A percentile compares a stretch with the other conserved stretches of the same genome.
phyloP scores from a whole-genome alignment of 1,140 invertebrate species.

The Drosophila arizonae region DNA sequence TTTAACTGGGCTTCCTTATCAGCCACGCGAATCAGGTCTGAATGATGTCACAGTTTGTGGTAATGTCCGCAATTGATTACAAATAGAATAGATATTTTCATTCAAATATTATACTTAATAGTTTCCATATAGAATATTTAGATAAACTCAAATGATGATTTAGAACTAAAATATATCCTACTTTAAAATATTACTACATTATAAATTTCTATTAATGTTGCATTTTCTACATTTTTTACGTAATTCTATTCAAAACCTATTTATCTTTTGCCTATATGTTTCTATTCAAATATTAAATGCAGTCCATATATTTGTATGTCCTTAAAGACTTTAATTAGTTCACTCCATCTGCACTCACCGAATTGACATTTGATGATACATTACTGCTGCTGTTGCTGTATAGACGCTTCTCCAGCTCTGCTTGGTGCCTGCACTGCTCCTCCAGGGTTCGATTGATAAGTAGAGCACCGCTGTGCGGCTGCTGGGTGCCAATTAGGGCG shows the following conservation, averaged over 20 bases:
- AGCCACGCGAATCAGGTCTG: neutral
- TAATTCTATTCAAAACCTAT: no score
- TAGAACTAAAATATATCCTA: no score
- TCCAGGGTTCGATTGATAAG: slow-evolving; percentile 51
- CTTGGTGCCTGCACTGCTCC: slow-evolving; percentile 44
- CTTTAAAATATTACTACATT: no score
- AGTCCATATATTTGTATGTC: no score
- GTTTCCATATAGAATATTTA: no score
- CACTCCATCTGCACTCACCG: slow-evolving; percentile 11
- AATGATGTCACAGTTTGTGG: neutral
- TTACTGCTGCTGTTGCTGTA: slow-evolving; percentile 19
- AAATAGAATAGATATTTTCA: neutral
- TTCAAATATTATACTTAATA: no score
- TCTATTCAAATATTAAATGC: no score
- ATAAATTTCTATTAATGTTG: no score
- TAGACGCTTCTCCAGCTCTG: slow-evolving; percentile 18
- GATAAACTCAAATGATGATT: no score
- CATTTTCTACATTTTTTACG: no score
- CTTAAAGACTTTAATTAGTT: neutral
- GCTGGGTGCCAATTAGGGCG: slow-evolving; percentile 66
- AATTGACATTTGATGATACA: slow-evolving; percentile 14
- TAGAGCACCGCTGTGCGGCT: slow-evolving; percentile 42
- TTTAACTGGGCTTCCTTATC: neutral
- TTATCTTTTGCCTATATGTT: no score
- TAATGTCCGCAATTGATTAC: neutral